Evolutionary conservation across 2,113 vertebrate species (phyloP).

Genomic region (Malaclemys terrapin): DNA sequence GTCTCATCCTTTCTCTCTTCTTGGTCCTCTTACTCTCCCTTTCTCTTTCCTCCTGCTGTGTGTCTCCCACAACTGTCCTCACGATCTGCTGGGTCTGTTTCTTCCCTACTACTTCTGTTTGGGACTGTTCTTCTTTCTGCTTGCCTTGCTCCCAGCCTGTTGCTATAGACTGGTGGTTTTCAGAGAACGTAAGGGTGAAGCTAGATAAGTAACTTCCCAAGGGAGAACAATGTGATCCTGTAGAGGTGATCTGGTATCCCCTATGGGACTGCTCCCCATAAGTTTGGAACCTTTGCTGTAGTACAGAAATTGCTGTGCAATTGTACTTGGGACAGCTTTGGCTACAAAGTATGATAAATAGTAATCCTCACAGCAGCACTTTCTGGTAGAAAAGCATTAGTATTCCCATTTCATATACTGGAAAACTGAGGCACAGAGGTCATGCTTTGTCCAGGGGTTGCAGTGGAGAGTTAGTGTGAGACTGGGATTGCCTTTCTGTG

Average conservation of each 20-base stretch:
- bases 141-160: background rate
- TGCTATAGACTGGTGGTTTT: background rate
- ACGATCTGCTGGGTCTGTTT: background rate
- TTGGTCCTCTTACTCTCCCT: background rate
- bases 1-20: background rate
- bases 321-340: background rate
- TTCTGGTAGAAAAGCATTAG: background rate
- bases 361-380: background rate
- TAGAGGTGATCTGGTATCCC: background rate
- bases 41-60: background rate
- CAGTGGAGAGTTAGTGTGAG: background rate
- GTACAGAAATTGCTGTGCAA: background rate
- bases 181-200: background rate
- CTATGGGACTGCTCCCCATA: background rate
- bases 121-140: background rate
- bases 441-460: background rate
- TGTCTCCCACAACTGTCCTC: background rate
- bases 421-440: background rate
- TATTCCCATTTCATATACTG: background rate
- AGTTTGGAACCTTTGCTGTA: background rate
- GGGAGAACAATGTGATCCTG: background rate
- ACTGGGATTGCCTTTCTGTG: background rate
- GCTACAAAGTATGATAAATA: background rate
- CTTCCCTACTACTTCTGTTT: background rate
- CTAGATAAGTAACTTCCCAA: background rate